Base-by-base conservation (phyloP, 2,113 vertebrate genomes). In the Galeopterus variegatus region DNA sequence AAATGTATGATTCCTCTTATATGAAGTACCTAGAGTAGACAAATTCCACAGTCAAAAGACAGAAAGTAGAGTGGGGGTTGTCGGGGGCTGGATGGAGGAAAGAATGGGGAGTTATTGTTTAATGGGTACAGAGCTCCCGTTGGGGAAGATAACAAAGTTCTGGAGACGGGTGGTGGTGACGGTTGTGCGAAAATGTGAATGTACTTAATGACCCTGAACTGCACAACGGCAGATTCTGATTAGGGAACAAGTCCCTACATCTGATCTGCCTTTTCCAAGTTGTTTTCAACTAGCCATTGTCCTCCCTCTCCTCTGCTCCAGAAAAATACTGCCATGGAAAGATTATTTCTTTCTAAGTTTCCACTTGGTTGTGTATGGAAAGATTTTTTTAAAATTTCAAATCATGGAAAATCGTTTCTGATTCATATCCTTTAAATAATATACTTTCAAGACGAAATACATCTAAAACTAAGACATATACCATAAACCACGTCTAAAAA, bases 361-460 rank as follows among this genome's bases (percentile, higher is more conserved):
- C 95, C 45, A 86, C 3, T 67, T 58, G 41, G 45, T 11, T 58
- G 1, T 90, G 19, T 28, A 64, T 23, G 23, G 28, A 33, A 89
- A 88, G 9, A 48, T 75, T 50, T 76, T 48, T 33, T 28, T 3
- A 0, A 3, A 90, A 69, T 54, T 67, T 18, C 36, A 90, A 62
- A 72, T 70, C n/a, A 60, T 67, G 33, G 67, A 95, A 96, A 90
- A 94, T 1, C 48, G 12, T 52, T 94, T 89, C 76, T 88, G 23
- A 84, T 52, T 80, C 14, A 48, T 14, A 67, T 45, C n/a, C 50
- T 76, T 96, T 84, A 67, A 91, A 81, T 48, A 92, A 79, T 48
- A 88, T 7, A 58, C 24, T 89, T 67, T 93, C 70, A 90, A 91
- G 73, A 73, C 52, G 21, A 83, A 96, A 90, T 56, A 31, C 2